Base-by-base conservation (phyloP, 1,140 invertebrate genomes). In the Apis mellifera region DNA sequence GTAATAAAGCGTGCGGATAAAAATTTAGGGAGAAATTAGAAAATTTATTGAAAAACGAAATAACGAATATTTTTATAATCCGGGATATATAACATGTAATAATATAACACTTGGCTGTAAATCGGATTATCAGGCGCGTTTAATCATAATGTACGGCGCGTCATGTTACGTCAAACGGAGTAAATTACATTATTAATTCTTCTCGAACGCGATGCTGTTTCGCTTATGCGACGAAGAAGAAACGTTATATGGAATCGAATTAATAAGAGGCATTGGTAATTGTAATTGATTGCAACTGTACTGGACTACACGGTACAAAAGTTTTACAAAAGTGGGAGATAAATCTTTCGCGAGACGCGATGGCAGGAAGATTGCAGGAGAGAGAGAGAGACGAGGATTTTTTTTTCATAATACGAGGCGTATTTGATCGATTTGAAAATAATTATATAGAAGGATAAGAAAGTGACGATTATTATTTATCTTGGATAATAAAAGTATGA, bases 111-210 rank as follows among this genome's bases (percentile, higher is more conserved):
- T 55, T 64, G 60, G 32, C 32, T 42, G 78, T 80, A 74, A 80
- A 80, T 73, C 60, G 66, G 71, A 73, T 80, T 73, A 73, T n/a
- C 78, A 23, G 70, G 50, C 59, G 78, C 59, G 69, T 65, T 73
- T 73, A 80, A 80, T 69, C 65, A 68, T 48, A 57, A 60, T 32
- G 66, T 12, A 52, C 60, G 19, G 13, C n/a, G n/a, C 50, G 12
- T n/a, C n/a, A n/a, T 32, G 19, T 59, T 17, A 59, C 77, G 32
- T 71, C 66, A 62, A 62, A 48, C 70, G n/a, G 32, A 65, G 60
- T 80, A 74, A 80, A 80, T 74, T 80, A 74, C 70, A 42, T 55
- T 74, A 66, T 65, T 74, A 72, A 64, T 55, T 65, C 69, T 50
- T 50, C 32, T 42, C 54, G 19, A 69, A n/a, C 2, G 11, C 65